These are phyloP conservation scores for Hypanus sabinus DNA, from an alignment of 2,113 vertebrate species.

Conservation along the genomic window DNA sequence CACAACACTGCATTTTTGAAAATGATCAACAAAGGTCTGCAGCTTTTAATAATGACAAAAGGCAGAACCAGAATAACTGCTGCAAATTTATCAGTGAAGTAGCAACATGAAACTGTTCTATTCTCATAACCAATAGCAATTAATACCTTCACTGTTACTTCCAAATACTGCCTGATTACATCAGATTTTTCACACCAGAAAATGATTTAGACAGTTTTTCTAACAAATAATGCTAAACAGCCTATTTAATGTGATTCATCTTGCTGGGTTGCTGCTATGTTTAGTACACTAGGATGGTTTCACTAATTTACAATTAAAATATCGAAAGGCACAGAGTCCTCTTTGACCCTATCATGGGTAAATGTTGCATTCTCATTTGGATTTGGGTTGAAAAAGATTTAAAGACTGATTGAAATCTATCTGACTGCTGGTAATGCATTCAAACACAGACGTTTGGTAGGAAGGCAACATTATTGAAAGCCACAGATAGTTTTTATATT, in stretches of 20 bases:
- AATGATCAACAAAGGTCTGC: not conserved
- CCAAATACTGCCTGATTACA: not conserved
- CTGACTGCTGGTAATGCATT: not conserved
- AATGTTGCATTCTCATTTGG: not conserved
- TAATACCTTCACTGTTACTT: not conserved
- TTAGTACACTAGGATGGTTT: not conserved
- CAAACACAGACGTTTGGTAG: not conserved
- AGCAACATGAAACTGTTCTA: not conserved
- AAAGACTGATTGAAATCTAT: not conserved
- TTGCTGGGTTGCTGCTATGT: not conserved
- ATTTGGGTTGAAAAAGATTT: not conserved
- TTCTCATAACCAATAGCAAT: not conserved
- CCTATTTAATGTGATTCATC: not conserved
- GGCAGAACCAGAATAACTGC: not conserved
- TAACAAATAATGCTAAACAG: not conserved
- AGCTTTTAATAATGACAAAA: not conserved
- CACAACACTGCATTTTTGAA: not conserved
- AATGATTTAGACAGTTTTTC: not conserved
- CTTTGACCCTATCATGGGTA: too few relatives aligned
- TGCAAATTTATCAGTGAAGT: not conserved
- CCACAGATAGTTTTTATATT: not conserved
- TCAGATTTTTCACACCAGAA: conserved; percentile 6
- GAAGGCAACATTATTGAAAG: not conserved
- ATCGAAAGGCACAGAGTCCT: not conserved
- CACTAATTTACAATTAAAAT: conserved; percentile 17